phyloP scores from a whole-genome alignment of 1,140 invertebrate genomes.

The Diuraphis noxia region DNA sequence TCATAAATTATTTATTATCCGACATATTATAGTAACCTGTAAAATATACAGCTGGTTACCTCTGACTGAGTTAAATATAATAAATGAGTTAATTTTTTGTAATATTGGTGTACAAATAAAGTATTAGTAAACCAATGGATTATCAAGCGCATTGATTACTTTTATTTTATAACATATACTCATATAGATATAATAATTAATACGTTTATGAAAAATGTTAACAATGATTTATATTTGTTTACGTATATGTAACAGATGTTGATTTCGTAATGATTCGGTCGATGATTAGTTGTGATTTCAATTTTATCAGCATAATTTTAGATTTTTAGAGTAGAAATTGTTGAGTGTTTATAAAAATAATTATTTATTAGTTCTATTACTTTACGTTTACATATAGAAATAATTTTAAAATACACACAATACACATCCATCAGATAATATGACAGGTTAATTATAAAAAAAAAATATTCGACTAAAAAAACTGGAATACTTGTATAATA shows the following conservation, averaged over 20 bases:
- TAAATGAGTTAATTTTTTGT: not conserved
- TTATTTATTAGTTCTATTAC: not conserved
- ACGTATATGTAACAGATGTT: not conserved
- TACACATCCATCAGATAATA: not conserved
- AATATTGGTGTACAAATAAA: not conserved
- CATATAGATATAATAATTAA: not conserved
- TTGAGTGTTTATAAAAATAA: not conserved
- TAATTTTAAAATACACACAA: not conserved
- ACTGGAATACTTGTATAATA: not conserved
- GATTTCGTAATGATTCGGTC: not conserved
- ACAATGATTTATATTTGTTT: not conserved
- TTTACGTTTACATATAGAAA: not conserved
- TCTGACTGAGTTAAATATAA: not conserved
- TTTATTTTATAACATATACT: not conserved
- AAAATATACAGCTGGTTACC: not conserved
- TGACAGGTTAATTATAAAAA: not conserved
- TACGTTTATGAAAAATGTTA: not conserved
- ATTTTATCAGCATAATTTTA: not conserved
- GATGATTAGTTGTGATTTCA: not conserved
- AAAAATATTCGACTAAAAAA: not conserved
- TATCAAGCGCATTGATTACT: no score
- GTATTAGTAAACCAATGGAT: no score
- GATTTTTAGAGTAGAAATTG: not conserved
- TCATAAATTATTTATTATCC: not conserved
- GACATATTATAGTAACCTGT: no score